Evolutionary conservation across 2,113 vertebrate genomes (phyloP).

Genomic region (Steatornis caripensis): DNA sequence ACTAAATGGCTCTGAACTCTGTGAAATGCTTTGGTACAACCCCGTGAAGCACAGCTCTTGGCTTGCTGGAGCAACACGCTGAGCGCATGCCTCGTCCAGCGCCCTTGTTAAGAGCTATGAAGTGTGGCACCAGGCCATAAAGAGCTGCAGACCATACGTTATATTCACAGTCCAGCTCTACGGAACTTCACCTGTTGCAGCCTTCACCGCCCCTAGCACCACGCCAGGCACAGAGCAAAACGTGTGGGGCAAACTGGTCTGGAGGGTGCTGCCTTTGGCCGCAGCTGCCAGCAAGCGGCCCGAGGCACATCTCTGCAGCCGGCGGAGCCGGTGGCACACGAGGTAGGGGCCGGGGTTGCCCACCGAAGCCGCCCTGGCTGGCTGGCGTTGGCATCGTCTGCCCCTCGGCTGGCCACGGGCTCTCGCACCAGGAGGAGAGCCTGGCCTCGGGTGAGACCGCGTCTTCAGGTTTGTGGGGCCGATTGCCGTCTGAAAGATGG

Average conservation of each 20-base stretch:
- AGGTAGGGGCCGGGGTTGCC: background rate
- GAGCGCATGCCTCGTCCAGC: background rate
- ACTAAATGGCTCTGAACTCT: background rate
- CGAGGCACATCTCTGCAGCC: background rate
- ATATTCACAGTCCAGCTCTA: no score
- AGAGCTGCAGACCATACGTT: background rate
- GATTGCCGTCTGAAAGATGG: background rate
- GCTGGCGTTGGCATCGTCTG: background rate
- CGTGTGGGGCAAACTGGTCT: fast-evolving
- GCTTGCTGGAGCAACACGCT: background rate
- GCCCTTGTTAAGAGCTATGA: background rate
- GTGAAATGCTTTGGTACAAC: background rate
- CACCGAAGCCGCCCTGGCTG: no score
- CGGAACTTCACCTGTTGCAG: background rate
- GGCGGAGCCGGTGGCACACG: fast-evolving
- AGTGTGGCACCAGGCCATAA: background rate
- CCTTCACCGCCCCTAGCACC: fast-evolving
- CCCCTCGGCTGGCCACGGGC: fast-evolving
- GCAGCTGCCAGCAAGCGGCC: no score
- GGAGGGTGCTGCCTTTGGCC: background rate
- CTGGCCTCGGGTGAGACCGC: background rate
- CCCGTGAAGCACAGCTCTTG: background rate
- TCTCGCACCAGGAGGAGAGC: background rate
- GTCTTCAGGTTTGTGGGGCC: background rate
- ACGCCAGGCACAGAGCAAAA: background rate